phyloP scores from a whole-genome alignment of 2,797 vertebrate species.

The Aplochiton taeniatus region DNA sequence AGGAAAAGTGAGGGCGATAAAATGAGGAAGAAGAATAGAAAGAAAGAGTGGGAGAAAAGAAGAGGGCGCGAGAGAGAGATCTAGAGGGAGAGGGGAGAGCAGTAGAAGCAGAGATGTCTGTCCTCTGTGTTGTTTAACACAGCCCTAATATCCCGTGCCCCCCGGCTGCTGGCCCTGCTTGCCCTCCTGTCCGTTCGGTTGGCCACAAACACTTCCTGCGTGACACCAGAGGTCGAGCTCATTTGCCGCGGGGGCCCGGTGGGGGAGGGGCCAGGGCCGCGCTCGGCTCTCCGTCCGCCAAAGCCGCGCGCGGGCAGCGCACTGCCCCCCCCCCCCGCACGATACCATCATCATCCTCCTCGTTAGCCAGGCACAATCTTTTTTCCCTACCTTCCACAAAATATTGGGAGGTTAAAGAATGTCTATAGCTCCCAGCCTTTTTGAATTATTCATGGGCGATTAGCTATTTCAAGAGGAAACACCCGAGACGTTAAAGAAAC shows the following conservation, averaged over 20 bases:
- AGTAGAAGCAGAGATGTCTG: conserved; percentile 26
- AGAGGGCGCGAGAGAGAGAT: neutral
- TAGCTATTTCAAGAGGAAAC: conserved; percentile 56
- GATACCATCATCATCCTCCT: conserved; percentile 39
- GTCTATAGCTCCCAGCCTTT: conserved; percentile 45
- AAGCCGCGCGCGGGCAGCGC: conserved; percentile 7
- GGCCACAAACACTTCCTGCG: conserved; percentile 37
- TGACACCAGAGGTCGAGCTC: conserved; percentile 44
- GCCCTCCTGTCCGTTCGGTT: neutral
- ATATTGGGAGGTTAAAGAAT: conserved; percentile 47
- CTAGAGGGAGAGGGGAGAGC: conserved; percentile 20
- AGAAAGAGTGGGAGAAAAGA: neutral
- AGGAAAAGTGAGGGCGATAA: no score
- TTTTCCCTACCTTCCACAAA: conserved; percentile 38
- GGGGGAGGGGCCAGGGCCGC: conserved; percentile 21
- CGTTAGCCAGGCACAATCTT: conserved; percentile 58
- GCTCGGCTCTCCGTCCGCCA: conserved; percentile 25
- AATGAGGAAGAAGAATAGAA: neutral
- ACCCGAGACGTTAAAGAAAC: conserved; percentile 51
- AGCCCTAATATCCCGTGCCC: neutral
- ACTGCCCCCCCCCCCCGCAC: neutral
- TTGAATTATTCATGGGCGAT: conserved; percentile 70
- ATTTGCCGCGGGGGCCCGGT: conserved; percentile 24
- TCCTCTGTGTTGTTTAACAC: neutral
- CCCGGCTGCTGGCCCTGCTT: neutral